Conservation (phyloP, 2,888 invertebrate species). For the Sericinus montela region DNA sequence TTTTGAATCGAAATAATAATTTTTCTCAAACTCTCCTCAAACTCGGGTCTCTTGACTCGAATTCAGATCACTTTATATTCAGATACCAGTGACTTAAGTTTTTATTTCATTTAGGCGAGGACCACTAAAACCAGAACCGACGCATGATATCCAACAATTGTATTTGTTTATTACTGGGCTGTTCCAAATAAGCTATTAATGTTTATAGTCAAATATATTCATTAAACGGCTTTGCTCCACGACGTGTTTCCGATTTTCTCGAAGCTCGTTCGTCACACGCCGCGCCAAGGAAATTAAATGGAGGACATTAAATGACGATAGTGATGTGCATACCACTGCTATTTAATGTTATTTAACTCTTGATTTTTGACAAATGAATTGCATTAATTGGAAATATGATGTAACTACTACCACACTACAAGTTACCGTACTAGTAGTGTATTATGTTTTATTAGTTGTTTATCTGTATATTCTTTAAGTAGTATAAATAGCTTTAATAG, state of each 20-base stretch:
- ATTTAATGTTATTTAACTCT: too few species aligned
- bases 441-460: too few species aligned
- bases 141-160: background rate
- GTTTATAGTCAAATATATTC: constrained; percentile 19
- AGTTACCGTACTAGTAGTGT: too few species aligned
- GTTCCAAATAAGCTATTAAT: constrained; percentile 12
- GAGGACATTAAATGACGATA: constrained; percentile 28
- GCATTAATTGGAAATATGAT: too few species aligned
- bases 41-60: too few species aligned
- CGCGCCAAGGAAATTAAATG: constrained; percentile 28
- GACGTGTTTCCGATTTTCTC: constrained; percentile 29
- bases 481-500: too few species aligned
- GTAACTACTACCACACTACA: too few species aligned
- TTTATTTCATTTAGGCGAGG: background rate
- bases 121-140: background rate
- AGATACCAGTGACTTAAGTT: background rate
- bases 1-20: too few species aligned
- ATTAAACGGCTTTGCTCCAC: constrained; percentile 15
- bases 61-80: too few species aligned
- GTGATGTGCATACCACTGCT: constrained; percentile 17
- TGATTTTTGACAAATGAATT: too few species aligned
- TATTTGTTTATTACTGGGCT: constrained; percentile 9
- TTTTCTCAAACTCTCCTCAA: too few species aligned
- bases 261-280: constrained; percentile 31
- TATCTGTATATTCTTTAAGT: too few species aligned